phyloP scores from a whole-genome alignment of 2,113 vertebrate species.

The Motacilla alba region DNA sequence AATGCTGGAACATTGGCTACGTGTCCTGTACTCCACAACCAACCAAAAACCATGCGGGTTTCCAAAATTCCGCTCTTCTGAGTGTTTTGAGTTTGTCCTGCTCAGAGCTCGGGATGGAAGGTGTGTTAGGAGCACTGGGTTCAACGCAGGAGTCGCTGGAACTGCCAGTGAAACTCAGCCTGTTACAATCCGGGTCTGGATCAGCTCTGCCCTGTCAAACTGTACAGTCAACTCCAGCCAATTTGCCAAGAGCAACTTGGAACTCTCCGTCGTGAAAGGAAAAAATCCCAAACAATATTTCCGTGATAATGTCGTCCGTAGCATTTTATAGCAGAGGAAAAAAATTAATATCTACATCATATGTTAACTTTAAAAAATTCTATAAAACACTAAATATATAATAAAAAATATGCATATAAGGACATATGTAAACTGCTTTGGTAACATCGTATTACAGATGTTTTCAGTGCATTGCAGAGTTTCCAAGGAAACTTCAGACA shows the following conservation, averaged over 20 bases:
- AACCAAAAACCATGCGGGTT: not conserved
- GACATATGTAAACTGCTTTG: constrained; percentile 99
- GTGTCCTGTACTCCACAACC: constrained; percentile 27
- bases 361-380: constrained; percentile 87
- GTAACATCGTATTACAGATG: constrained; percentile 96
- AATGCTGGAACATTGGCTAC: not conserved
- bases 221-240: constrained; percentile 5
- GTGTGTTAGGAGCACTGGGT: not conserved
- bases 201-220: constrained; percentile 1
- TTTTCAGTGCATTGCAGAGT: constrained; percentile 85
- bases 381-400: constrained; percentile 96
- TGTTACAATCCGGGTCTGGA: not conserved
- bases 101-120: not conserved
- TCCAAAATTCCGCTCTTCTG: not conserved
- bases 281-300: constrained; percentile 70
- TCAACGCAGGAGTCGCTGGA: not conserved
- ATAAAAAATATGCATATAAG: constrained; percentile 99
- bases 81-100: not conserved
- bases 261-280: constrained; percentile 51
- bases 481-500: constrained; percentile 78
- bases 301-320: constrained; percentile 68
- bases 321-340: constrained; percentile 79
- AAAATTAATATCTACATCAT: constrained; percentile 81
- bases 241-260: not conserved
- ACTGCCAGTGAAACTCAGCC: not conserved